Base-by-base conservation (phyloP, 37 sponge, comb jelly and placozoan genomes). In the Chondrosia reniformis region DNA sequence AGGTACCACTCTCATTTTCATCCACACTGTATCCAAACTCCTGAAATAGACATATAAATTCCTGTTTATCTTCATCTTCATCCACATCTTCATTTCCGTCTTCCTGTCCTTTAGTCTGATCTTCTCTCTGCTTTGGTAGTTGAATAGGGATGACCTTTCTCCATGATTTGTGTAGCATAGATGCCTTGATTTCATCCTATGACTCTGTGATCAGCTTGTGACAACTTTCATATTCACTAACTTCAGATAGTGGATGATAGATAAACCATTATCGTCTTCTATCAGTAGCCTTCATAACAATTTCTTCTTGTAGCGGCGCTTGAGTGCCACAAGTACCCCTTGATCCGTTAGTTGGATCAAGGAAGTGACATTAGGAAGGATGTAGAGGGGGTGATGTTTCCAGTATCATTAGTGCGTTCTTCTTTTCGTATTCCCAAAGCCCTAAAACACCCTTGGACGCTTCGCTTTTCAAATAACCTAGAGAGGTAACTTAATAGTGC, bases 181-280 rank as follows among this genome's bases (percentile, higher is more conserved):
- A 38, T 33, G 64, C 61, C 56, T 77, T 67, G 54, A 67, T 46
- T 38, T 78, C 83, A 40, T 21, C 63, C 83, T 76, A 82, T 76
- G 83, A 69, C 46, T 76, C 63, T 56, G 72, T 9, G 71, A 27
- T 32, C 27, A 4, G 3, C 32, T 52, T 37, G 36, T 34, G 22
- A 78, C 88, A n/a, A 61, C 44, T 44, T 58, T 82, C 80, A 91
- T 57, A 45, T 81, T 63, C 10, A 91, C 62, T 13, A 66, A 46
- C 56, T 85, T 81, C 30, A 89, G 34, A 56, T 82, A 89, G 24
- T 85, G 76, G 19, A 79, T n/a, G 24, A 82, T 39, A 30, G 79
- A 82, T 40, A 0, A 33, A 42, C 88, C 88, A 38, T 8, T 19
- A 36, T 82, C 88, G 72, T 89, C 83, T 49, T 49, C 52, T n/a